Conservation (phyloP, 2,113 vertebrate species). For the Eupsittula cactorum region DNA sequence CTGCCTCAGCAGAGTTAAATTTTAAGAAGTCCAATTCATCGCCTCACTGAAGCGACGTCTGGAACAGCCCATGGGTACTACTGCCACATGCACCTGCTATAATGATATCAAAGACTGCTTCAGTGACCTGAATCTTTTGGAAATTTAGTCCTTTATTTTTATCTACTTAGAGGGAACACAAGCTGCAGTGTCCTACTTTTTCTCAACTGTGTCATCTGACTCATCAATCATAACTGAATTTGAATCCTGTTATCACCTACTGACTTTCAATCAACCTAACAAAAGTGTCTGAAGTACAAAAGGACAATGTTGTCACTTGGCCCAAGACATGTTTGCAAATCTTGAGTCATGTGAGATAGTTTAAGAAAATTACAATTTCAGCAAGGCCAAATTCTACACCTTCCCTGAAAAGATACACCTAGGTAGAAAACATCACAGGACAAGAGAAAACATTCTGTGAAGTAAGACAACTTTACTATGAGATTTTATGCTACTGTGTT, state of each 20-base stretch:
- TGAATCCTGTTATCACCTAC: slow-evolving; percentile 40
- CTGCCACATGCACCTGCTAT: slow-evolving; percentile 34
- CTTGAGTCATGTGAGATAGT: not conserved
- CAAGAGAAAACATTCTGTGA: not conserved
- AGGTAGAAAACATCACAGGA: not conserved
- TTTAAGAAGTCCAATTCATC: not conserved
- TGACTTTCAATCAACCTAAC: slow-evolving; percentile 49
- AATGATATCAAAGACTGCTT: slow-evolving; percentile 52
- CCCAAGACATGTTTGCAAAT: not conserved
- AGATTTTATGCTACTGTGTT: not conserved
- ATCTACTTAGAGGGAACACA: slow-evolving; percentile 28
- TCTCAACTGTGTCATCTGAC: slow-evolving; percentile 50
- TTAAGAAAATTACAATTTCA: not conserved
- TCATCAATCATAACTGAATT: slow-evolving; percentile 57
- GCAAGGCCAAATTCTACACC: not conserved
- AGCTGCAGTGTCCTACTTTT: slow-evolving; percentile 59
- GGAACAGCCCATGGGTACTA: slow-evolving; percentile 13
- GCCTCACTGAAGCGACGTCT: not conserved
- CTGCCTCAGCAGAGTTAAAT: not conserved
- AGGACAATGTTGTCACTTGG: not conserved
- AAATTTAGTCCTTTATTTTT: slow-evolving; percentile 69
- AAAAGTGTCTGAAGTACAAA: slow-evolving; percentile 2
- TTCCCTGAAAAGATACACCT: not conserved
- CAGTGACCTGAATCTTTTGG: slow-evolving; percentile 54
- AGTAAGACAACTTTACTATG: not conserved